phyloP scores from a whole-genome alignment of 2,888 invertebrate genomes.

The Platycnemis pennipes region DNA sequence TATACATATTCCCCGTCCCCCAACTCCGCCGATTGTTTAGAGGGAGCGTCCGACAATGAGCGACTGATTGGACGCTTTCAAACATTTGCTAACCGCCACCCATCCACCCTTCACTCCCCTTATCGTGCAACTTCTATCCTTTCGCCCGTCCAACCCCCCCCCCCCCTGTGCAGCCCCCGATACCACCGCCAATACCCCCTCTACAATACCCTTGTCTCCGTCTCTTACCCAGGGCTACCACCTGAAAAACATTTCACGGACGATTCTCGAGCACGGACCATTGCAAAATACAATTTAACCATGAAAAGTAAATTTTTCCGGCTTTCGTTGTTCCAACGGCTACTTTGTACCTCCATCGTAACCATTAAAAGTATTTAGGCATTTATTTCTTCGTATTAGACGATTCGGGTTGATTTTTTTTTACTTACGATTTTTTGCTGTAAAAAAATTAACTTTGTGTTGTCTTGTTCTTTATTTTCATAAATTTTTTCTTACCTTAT shows the following conservation, averaged over 20 bases:
- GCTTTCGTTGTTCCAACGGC: too few species aligned
- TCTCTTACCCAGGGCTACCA: not conserved
- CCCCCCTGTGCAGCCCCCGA: not conserved
- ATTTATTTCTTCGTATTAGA: too few species aligned
- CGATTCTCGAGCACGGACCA: not conserved
- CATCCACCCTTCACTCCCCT: not conserved
- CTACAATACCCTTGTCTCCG: not conserved
- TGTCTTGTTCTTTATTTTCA: too few species aligned
- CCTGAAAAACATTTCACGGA: not conserved
- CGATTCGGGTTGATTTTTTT: too few species aligned
- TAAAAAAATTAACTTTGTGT: too few species aligned
- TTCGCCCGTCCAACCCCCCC: not conserved
- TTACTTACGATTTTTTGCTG: too few species aligned
- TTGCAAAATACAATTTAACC: too few species aligned
- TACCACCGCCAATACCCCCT: not conserved
- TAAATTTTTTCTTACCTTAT: too few species aligned
- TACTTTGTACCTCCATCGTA: too few species aligned
- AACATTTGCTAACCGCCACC: conserved; percentile 53
- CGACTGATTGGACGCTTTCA: conserved; percentile 61
- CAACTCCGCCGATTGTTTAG: conserved; percentile 36
- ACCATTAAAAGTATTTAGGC: too few species aligned
- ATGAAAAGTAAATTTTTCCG: too few species aligned
- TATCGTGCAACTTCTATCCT: not conserved
- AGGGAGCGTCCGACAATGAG: conserved; percentile 55
- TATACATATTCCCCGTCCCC: not conserved